Conservation (phyloP, 2,888 invertebrate species). For the Coelopa pilipes region DNA sequence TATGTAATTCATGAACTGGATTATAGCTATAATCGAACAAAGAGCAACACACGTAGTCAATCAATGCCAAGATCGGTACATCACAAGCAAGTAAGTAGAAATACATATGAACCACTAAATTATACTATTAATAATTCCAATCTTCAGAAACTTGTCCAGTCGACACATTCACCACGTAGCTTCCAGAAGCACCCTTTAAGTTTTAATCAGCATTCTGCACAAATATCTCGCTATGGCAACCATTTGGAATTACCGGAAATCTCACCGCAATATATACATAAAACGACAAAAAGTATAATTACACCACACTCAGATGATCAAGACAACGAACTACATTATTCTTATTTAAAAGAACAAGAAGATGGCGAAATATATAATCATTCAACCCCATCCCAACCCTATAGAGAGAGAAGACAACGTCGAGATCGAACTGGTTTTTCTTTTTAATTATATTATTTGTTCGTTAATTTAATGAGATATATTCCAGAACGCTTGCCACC, state of each 20-base stretch:
- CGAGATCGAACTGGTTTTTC: conserved; percentile 45
- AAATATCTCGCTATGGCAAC: conserved; percentile 57
- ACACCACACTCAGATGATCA: conserved; percentile 57
- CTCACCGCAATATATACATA: conserved; percentile 3
- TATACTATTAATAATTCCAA: no score
- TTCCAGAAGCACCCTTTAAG: conserved; percentile 44
- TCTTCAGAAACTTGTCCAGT: not conserved
- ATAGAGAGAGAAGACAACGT: conserved; percentile 42
- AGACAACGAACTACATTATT: conserved; percentile 60
- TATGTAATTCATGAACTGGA: conserved; percentile 72
- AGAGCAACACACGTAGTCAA: conserved; percentile 55
- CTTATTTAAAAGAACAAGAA: conserved; percentile 45
- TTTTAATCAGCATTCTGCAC: conserved; percentile 50
- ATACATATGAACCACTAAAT: conserved; percentile 2
- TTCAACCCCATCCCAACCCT: conserved; percentile 31
- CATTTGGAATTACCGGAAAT: conserved; percentile 61
- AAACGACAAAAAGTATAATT: conserved; percentile 49
- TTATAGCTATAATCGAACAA: conserved; percentile 40
- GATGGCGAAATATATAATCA: conserved; percentile 35
- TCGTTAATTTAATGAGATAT: not conserved
- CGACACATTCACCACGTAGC: conserved; percentile 39
- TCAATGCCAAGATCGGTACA: conserved; percentile 64
- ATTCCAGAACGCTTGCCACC: conserved; percentile 59
- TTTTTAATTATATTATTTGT: conserved; percentile 7
- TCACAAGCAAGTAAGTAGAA: conserved; percentile 42